Evolutionary conservation across 2,888 invertebrate genomes (phyloP).

Genomic region (Thelaira solivaga): DNA sequence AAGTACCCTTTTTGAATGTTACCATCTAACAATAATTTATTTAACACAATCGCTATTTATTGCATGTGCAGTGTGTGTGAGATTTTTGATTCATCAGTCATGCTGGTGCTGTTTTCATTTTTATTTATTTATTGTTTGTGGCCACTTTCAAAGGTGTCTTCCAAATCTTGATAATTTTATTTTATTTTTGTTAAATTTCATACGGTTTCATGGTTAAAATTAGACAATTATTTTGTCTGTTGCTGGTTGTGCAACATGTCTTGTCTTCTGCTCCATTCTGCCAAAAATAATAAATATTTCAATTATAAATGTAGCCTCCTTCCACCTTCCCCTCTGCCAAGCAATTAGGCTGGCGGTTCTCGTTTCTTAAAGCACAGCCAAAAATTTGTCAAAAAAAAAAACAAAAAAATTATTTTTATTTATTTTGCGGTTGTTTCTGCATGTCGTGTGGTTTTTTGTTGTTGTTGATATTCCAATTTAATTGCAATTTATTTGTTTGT

Average conservation of each 20-base stretch:
- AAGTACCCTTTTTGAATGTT: background rate
- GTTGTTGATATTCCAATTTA: constrained; percentile 30
- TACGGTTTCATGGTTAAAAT: constrained; percentile 27
- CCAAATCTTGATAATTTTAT: constrained; percentile 54
- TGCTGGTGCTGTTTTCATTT: background rate
- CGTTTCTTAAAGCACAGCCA: background rate
- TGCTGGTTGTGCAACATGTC: constrained; percentile 24
- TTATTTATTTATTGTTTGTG: background rate
- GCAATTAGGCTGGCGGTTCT: background rate
- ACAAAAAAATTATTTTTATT: constrained; percentile 6
- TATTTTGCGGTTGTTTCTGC: background rate
- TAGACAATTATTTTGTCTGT: constrained; percentile 31
- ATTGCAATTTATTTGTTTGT: constrained; percentile 17
- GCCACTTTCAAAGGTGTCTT: constrained; percentile 47
- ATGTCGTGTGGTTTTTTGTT: constrained; percentile 1
- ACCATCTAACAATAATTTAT: constrained; percentile 22
- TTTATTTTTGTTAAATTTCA: constrained; percentile 19
- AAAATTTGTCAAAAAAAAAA: constrained; percentile 16
- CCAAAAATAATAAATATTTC: constrained; percentile 64
- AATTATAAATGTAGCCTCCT: constrained; percentile 42
- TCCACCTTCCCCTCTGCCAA: background rate
- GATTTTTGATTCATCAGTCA: constrained; percentile 1
- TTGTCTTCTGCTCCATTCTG: constrained; percentile 46
- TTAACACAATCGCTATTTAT: constrained; percentile 24
- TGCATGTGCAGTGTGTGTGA: constrained; percentile 24